Evolutionary conservation across 2,888 invertebrate species (phyloP).

Genomic region (Drosophila suboccidentalis): DNA sequence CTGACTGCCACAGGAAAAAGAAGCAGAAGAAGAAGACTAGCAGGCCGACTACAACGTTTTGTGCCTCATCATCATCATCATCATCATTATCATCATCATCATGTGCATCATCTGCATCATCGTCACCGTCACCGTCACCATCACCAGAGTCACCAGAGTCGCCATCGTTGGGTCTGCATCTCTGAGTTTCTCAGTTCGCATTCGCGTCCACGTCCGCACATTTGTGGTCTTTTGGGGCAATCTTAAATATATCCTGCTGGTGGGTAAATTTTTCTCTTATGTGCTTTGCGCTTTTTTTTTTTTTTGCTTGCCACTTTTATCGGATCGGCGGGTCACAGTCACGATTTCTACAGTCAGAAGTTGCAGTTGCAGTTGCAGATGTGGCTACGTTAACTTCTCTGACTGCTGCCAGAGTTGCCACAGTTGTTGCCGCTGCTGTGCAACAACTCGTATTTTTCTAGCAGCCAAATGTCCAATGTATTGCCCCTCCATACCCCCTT

Average conservation of each 20-base stretch:
- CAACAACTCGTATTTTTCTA: slow-evolving; percentile 41
- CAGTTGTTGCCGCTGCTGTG: slow-evolving; percentile 12
- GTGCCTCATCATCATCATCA: slow-evolving; percentile 43
- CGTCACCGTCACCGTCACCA: slow-evolving; percentile 49
- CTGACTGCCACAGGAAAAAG: slow-evolving; percentile 12
- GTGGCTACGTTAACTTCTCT: slow-evolving; percentile 41
- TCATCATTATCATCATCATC: too few relatives aligned
- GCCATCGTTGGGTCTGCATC: slow-evolving; percentile 59
- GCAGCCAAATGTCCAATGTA: slow-evolving; percentile 32
- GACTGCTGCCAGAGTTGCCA: slow-evolving; percentile 29
- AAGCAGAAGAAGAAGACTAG: background rate
- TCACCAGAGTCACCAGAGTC: slow-evolving; percentile 41
- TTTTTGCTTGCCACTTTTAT: slow-evolving; percentile 78
- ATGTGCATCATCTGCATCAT: slow-evolving; percentile 30
- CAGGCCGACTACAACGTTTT: slow-evolving; percentile 41
- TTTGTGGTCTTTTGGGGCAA: slow-evolving; percentile 79
- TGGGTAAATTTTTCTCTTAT: slow-evolving; percentile 81
- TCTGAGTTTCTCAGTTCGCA: slow-evolving; percentile 22
- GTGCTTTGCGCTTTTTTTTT: slow-evolving; percentile 62
- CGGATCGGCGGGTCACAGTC: slow-evolving; percentile 83
- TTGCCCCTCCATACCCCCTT: background rate
- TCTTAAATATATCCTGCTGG: slow-evolving; percentile 85
- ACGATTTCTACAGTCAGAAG: slow-evolving; percentile 79
- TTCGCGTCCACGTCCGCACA: slow-evolving; percentile 49
- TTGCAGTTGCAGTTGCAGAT: slow-evolving; percentile 36